Conservation (phyloP, 2,888 invertebrate species). For the Drosophila maculinotata region DNA sequence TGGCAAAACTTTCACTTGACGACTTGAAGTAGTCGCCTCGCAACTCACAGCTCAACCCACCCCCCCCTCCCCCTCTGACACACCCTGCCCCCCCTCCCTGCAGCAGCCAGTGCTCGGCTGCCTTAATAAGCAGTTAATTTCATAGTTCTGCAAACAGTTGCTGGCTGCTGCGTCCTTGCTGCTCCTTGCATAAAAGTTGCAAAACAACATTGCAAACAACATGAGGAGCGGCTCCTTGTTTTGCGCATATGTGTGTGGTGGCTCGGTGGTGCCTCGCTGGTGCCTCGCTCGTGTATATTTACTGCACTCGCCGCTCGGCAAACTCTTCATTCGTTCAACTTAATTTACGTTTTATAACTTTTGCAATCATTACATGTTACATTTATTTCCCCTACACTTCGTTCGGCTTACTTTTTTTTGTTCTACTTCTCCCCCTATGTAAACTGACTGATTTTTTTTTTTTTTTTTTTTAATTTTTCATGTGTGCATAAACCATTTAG, state of each 20-base stretch:
- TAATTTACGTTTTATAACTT: constrained; percentile 80
- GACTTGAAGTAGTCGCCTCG: constrained; percentile 66
- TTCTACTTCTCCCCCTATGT: neutral
- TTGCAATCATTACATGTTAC: constrained; percentile 80
- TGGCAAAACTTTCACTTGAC: constrained; percentile 78
- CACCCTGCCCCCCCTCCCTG: neutral
- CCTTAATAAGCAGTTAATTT: constrained; percentile 78
- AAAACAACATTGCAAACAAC: constrained; percentile 73
- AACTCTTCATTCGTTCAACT: constrained; percentile 78
- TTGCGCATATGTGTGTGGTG: constrained; percentile 9
- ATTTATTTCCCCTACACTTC: constrained; percentile 55
- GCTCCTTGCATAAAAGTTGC: constrained; percentile 66
- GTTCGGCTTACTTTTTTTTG: constrained; percentile 19
- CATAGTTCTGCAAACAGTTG: constrained; percentile 75
- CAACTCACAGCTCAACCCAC: constrained; percentile 16
- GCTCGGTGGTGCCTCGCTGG: constrained; percentile 3
- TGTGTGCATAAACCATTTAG: constrained; percentile 77
- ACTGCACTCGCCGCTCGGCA: constrained; percentile 52
- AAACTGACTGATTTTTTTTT: neutral
- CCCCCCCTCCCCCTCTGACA: neutral
- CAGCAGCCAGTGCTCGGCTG: constrained; percentile 15
- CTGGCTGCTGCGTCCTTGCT: constrained; percentile 19
- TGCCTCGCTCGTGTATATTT: constrained; percentile 43
- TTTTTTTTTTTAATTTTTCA: constrained; percentile 48
- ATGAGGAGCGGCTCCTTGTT: constrained; percentile 30